Conservation (phyloP, 1,140 invertebrate genomes). For the Brachionus sp. region DNA sequence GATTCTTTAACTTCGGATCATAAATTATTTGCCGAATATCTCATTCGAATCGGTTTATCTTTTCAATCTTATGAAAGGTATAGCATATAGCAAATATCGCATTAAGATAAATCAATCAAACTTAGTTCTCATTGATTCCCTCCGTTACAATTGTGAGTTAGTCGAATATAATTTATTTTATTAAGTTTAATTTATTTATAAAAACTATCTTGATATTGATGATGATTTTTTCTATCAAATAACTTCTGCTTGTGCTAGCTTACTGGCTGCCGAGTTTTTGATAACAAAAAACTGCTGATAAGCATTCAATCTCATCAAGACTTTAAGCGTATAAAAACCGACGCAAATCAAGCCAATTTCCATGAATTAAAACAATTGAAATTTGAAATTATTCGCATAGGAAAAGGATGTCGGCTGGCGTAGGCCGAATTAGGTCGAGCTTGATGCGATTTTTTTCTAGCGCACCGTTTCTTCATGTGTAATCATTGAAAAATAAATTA, state of each 20-base stretch:
- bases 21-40: conserved; percentile 4
- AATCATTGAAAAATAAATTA: not conserved
- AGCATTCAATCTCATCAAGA: not conserved
- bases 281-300: conserved; percentile 9
- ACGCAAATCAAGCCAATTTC: not conserved
- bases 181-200: conserved; percentile 13
- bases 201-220: not conserved
- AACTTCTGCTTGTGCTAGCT: conserved; percentile 4
- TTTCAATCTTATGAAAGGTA: not conserved
- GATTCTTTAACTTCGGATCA: not conserved
- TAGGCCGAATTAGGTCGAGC: not conserved
- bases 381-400: not conserved
- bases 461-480: not conserved
- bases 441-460: not conserved
- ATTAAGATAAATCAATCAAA: not conserved
- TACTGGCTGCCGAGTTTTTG: not conserved
- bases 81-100: not conserved
- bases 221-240: not conserved
- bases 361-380: not conserved
- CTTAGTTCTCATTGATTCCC: not conserved
- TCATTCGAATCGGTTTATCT: not conserved
- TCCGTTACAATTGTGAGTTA: not conserved
- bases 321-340: not conserved
- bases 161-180: conserved; percentile 11
- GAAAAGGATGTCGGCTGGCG: not conserved